phyloP scores from a whole-genome alignment of 2,888 invertebrate species.

The Allacma fusca region DNA sequence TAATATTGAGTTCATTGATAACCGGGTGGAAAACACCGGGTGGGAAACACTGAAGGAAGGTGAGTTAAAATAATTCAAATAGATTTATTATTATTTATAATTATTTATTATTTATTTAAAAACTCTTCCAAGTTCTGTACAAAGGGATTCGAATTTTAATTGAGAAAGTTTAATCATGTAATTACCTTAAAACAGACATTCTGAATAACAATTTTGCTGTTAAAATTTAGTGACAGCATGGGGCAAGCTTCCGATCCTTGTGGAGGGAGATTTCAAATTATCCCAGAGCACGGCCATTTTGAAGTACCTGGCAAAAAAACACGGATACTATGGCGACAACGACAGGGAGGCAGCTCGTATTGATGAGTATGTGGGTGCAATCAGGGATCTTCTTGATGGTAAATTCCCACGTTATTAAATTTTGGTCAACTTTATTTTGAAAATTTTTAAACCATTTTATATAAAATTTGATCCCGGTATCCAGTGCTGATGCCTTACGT shows the following conservation, averaged over 20 bases:
- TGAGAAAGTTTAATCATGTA: background rate
- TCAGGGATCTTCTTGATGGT: conserved; percentile 34
- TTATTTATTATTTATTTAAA: background rate
- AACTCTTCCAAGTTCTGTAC: too few relatives aligned
- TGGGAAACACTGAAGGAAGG: conserved; percentile 1
- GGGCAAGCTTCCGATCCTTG: conserved; percentile 36
- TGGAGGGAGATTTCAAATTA: background rate
- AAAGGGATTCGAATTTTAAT: too few relatives aligned
- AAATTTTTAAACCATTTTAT: background rate
- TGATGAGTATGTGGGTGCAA: conserved; percentile 32
- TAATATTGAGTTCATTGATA: conserved; percentile 4
- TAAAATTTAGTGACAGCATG: conserved; percentile 15
- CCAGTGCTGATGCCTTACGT: conserved; percentile 1
- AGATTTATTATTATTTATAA: background rate
- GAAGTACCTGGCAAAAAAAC: conserved; percentile 30
- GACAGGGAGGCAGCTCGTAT: conserved; percentile 31
- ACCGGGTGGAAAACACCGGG: background rate
- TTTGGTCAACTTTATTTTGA: background rate
- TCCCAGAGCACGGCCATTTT: conserved; percentile 32
- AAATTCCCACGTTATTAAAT: background rate
- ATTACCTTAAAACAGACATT: background rate
- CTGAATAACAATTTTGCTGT: background rate
- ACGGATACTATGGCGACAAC: conserved; percentile 19
- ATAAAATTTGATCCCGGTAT: too few relatives aligned
- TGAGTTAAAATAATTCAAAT: background rate